Conservation (phyloP, 2,113 vertebrate species). For the Alligator sinensis region DNA sequence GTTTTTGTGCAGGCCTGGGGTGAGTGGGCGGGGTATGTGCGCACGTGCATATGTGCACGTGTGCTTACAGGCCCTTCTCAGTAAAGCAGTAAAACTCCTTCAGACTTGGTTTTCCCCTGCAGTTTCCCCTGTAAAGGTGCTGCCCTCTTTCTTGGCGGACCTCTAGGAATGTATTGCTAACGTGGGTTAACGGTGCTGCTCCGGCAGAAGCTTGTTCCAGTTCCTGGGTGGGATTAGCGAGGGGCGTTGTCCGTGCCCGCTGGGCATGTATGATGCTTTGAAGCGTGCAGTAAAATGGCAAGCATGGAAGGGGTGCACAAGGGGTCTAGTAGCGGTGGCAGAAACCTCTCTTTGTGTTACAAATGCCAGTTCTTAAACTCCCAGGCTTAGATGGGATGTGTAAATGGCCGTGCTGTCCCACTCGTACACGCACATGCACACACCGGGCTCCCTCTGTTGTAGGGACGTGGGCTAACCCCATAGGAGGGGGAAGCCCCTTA, state of each 20-base stretch:
- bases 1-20: neutral
- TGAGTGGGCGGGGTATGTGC: too few species aligned
- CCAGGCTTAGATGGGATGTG: constrained; percentile 38
- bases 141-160: constrained; percentile 8
- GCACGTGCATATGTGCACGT: neutral
- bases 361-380: constrained; percentile 18
- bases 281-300: neutral
- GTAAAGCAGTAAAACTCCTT: constrained; percentile 1
- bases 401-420: neutral
- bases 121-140: constrained; percentile 2
- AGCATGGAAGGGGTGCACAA: constrained; percentile 37
- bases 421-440: neutral
- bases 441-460: too few species aligned
- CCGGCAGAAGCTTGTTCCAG: constrained; percentile 34
- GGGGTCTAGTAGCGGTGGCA: constrained; percentile 31
- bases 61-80: neutral
- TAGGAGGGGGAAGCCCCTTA: neutral
- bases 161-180: constrained; percentile 31
- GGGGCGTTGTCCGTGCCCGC: neutral
- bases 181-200: constrained; percentile 30
- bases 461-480: too few species aligned
- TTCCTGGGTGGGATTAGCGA: neutral
- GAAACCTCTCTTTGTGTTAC: neutral
- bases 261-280: constrained; percentile 1
- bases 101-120: constrained; percentile 26